A percentile compares a stretch with the other conserved stretches of the same genome.
These are phyloP conservation scores for Himalopsyche japonica DNA, from an alignment of 2,888 invertebrate genomes.

Conservation along the genomic window DNA sequence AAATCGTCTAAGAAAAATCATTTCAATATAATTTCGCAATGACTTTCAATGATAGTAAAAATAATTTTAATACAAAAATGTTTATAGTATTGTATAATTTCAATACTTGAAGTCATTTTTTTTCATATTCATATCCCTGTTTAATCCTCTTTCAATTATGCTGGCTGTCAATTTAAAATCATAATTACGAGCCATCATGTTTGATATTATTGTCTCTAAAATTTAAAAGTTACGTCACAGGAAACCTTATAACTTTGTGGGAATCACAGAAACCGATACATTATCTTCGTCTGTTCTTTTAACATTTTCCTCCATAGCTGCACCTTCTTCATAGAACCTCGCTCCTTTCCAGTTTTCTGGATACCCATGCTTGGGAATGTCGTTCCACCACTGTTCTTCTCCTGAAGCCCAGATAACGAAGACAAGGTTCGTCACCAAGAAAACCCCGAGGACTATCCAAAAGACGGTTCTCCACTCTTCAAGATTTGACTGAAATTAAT, in stretches of 20 bases:
- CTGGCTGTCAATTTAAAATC: no score
- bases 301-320: conserved; percentile 6
- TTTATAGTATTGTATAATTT: no score
- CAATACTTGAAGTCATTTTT: no score
- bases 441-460: conserved; percentile 75
- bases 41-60: no score
- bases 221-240: neutral
- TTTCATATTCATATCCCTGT: no score
- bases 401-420: conserved; percentile 74
- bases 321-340: neutral
- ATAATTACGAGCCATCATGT: no score
- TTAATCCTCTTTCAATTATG: no score
- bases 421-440: conserved; percentile 68
- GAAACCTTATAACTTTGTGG: neutral
- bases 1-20: no score
- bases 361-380: conserved; percentile 58
- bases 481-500: neutral
- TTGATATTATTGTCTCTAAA: no score
- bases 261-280: neutral
- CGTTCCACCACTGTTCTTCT: conserved; percentile 77
- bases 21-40: no score
- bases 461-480: conserved; percentile 78
- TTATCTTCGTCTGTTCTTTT: neutral
- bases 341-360: conserved; percentile 50
- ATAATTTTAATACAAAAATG: no score